phyloP scores from a whole-genome alignment of 2,797 vertebrate genomes.

The Phalloptychus januarius region DNA sequence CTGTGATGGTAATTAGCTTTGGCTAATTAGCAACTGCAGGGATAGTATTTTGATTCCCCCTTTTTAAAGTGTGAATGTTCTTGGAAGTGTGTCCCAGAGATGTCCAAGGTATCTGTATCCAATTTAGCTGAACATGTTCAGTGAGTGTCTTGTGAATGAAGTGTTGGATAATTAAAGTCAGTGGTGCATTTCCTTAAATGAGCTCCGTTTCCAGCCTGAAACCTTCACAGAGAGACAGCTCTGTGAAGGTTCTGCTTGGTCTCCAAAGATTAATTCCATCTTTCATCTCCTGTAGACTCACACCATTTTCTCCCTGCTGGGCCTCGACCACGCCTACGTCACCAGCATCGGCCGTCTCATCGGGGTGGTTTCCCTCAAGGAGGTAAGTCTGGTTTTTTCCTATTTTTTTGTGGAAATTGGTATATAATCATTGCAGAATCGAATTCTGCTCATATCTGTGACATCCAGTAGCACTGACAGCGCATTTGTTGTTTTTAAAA shows the following conservation, averaged over 20 bases:
- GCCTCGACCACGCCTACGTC: slow-evolving; percentile 94
- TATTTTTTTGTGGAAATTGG: neutral
- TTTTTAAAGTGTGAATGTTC: neutral
- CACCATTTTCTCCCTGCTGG: slow-evolving; percentile 94
- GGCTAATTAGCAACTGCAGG: neutral
- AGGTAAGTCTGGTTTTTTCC: slow-evolving; percentile 78
- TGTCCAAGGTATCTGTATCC: slow-evolving; percentile 10
- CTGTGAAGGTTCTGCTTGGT: neutral
- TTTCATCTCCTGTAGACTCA: slow-evolving; percentile 83
- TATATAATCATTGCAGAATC: slow-evolving; percentile 41
- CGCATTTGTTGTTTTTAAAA: slow-evolving; percentile 13
- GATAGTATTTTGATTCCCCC: neutral
- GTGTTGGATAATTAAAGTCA: slow-evolving; percentile 39
- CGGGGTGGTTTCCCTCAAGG: slow-evolving; percentile 94
- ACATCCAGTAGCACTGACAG: neutral
- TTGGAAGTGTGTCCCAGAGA: neutral
- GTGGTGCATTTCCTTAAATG: slow-evolving; percentile 14
- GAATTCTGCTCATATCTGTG: neutral
- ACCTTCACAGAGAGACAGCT: neutral
- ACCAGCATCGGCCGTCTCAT: slow-evolving; percentile 96
- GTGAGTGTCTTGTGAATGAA: slow-evolving; percentile 22
- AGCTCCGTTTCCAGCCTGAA: slow-evolving; percentile 17
- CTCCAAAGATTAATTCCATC: slow-evolving; percentile 2
- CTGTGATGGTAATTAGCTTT: neutral
- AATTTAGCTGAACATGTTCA: slow-evolving; percentile 27